Evolutionary conservation across 2,113 vertebrate species (phyloP), one percentile per base, ranked within the genome.

Genomic region (Corapipo altera): DNA sequence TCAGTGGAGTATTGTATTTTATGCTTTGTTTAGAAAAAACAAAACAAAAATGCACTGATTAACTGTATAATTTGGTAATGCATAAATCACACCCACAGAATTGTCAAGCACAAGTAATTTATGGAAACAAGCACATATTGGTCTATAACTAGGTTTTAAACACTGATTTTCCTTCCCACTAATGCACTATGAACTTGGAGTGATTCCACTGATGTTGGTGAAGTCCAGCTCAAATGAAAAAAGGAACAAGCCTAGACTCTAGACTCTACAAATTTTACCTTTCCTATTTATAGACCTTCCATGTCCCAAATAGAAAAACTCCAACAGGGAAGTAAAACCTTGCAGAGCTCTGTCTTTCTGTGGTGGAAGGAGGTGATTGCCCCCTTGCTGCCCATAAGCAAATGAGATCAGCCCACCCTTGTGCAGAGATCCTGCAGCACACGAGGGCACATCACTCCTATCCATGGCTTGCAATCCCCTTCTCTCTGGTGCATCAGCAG

Each of bases 1-100:
- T 79, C 39, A 58, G 61, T 4, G 1, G 20, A 70, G 51, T 65
- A 41, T 80, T 93, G 28, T 85, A 81, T 64, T 92, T 94, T 79
- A 37, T 54, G 43, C 70, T 93, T 91, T 94, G 89, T 91, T 96
- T 96, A 85, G 91, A 80, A 94, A 91, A 91, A 94, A 70, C 54
- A 66, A 94, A 95, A 64, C 54, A 79, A 91, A 91, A 85, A 43
- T 67, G 39, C 55, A 71, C 72, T 0, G 2, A 91, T 95, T 96
- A 94, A 85, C 66, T 80, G 64, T 85, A 91, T 95, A 76, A 86
- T 89, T 90, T 90, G 65, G 39, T 94, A 93, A 80, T 52, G 65
- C 70, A 91, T 71, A 93, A 88, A 88, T 84, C 82, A 94, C 93
- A 84, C 92, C 93, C 83, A 95, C 93, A 83, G 82, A 52, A 88